Percentiles rank a stretch among this genome's conserved stretches.
Evolutionary conservation across 2,797 vertebrate genomes (phyloP).

Genomic region (Channallabes apus): DNA sequence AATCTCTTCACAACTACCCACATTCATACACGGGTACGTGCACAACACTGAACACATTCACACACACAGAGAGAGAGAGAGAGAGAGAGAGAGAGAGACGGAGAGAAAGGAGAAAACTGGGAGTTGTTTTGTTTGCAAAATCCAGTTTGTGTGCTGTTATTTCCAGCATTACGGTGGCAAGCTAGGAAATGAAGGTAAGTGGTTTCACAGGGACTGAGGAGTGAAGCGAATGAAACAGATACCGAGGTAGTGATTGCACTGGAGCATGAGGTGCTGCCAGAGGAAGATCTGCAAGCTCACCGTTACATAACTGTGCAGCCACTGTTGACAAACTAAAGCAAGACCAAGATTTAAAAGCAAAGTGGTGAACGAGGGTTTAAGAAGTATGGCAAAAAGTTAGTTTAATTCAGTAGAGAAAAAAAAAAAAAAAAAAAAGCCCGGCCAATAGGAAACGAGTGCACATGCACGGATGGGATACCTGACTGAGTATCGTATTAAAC

Average conservation of each 20-base stretch:
- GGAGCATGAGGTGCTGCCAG: conserved; percentile 43
- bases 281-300: conserved; percentile 50
- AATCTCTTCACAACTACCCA: conserved; percentile 20
- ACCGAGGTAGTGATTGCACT: conserved; percentile 38
- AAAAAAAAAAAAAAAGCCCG: background rate
- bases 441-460: background rate
- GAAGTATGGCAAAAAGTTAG: conserved; percentile 1
- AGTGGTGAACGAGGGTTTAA: background rate
- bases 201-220: conserved; percentile 55
- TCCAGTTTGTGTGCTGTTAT: conserved; percentile 45
- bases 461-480: background rate
- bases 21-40: conserved; percentile 24
- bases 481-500: conserved; percentile 24
- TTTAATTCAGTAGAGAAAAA: background rate
- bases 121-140: conserved; percentile 51
- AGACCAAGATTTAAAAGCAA: conserved; percentile 16
- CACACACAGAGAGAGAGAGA: too few relatives aligned
- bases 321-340: conserved; percentile 48
- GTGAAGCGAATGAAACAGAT: conserved; percentile 51
- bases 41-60: conserved; percentile 40
- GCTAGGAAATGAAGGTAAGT: conserved; percentile 57
- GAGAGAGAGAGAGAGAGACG: conserved; percentile 18
- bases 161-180: conserved; percentile 51
- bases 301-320: conserved; percentile 47
- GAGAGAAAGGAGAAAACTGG: conserved; percentile 16